Evolutionary conservation across 2,888 invertebrate genomes (phyloP), one percentile per base, ranked within the genome.

Genomic region (Hydriomena furcata): DNA sequence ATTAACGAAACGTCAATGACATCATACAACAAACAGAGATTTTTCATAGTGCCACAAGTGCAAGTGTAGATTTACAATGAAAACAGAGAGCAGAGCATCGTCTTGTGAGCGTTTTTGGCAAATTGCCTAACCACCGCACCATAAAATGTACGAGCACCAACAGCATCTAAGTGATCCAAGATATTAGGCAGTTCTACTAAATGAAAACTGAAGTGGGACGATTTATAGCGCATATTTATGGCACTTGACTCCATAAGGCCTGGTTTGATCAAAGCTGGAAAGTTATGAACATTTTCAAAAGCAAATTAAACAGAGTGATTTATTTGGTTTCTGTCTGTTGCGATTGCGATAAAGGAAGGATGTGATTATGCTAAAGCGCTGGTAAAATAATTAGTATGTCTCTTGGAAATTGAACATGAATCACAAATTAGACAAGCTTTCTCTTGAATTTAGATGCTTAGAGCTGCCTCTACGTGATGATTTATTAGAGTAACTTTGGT

Each of bases 41-140:
- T 52, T 38, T 55, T 62, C 60, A 61, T 55, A 55, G 41, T 52
- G 55, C 34, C 44, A 49, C 44, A 50, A 57, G n/a, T n/a, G n/a
- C n/a, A n/a, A n/a, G n/a, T 37, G 53, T 56, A 59, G 60, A 66
- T 72, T 71, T 68, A 66, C 44, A 65, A 66, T 62, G 53, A 61
- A 60, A 67, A 67, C 56, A 61, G n/a, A n/a, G n/a, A n/a, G 55
- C 59, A 58, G 58, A n/a, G 49, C 51, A 66, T 65, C 57, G 66
- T 68, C 69, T 73, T 68, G 67, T 60, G 60, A 65, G 59, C 61
- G 61, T 68, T 69, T 46, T 65, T 79, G 79, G 76, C 73, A 67
- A 37, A 31, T 8, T 60, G 75, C 78, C 78, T 66, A 58, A 60
- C 35, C 54, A 49, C 45, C 45, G 47, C 44, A 52, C 52, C 50